Evolutionary conservation across 1,140 invertebrate genomes (phyloP).

Genomic region (Diorhabda elongata): DNA sequence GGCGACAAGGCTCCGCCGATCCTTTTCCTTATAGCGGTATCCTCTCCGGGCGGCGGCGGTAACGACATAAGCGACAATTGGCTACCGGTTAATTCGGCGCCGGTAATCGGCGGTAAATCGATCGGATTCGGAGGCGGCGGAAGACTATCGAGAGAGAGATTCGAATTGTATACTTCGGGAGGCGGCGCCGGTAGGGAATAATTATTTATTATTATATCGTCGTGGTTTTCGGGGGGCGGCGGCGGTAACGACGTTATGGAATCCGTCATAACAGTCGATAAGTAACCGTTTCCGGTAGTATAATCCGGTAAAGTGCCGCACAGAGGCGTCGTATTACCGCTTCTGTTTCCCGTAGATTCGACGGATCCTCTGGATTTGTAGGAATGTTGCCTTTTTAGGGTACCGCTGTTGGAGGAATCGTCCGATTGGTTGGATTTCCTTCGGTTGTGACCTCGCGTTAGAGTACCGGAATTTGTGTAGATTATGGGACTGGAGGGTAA

Average conservation of each 20-base stretch:
- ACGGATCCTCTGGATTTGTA: slow-evolving; percentile 41
- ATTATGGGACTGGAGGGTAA: slow-evolving; percentile 35
- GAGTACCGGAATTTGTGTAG: slow-evolving; percentile 47
- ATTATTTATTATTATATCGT: slow-evolving; percentile 35
- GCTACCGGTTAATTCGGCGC: slow-evolving; percentile 61
- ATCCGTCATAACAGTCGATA: slow-evolving; percentile 47
- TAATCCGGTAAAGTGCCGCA: slow-evolving; percentile 47
- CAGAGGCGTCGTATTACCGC: slow-evolving; percentile 52
- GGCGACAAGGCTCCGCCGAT: slow-evolving; percentile 42
- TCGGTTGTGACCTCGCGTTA: slow-evolving; percentile 52
- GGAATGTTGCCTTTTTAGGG: slow-evolving; percentile 53
- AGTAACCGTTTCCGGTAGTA: slow-evolving; percentile 46
- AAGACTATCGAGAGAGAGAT: slow-evolving; percentile 68
- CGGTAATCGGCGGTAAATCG: slow-evolving; percentile 55
- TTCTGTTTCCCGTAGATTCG: slow-evolving; percentile 43
- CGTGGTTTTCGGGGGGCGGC: slow-evolving; percentile 52
- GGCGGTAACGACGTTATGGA: slow-evolving; percentile 54
- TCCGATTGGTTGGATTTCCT: slow-evolving; percentile 49
- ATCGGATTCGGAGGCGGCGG: slow-evolving; percentile 72
- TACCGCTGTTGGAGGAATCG: slow-evolving; percentile 55
- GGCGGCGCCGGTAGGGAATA: slow-evolving; percentile 58
- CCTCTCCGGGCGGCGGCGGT: slow-evolving; percentile 58
- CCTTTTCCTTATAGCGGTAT: slow-evolving; percentile 50
- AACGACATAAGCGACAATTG: slow-evolving; percentile 62
- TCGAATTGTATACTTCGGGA: slow-evolving; percentile 66